These are phyloP conservation scores for Kryptolebias ocellatus DNA, from an alignment of 2,797 vertebrate species.

Conservation along the genomic window DNA sequence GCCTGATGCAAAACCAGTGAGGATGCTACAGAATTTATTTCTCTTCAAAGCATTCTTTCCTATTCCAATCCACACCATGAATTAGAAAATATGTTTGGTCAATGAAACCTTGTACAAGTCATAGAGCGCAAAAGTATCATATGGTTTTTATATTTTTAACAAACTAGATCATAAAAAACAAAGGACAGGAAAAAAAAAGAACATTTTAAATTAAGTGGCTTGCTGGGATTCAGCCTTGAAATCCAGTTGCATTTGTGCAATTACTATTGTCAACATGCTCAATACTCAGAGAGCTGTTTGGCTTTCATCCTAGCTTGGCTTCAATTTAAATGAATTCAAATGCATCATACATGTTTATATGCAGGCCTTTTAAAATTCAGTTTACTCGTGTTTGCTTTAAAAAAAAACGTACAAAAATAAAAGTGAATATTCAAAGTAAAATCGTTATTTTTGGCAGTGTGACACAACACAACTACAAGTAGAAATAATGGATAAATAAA, in stretches of 20 bases:
- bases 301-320: constrained; percentile 30
- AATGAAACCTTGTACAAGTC: constrained; percentile 26
- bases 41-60: constrained; percentile 24
- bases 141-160: constrained; percentile 21
- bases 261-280: constrained; percentile 24
- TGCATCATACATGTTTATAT: constrained; percentile 28
- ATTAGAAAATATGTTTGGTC: constrained; percentile 49
- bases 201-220: constrained; percentile 17
- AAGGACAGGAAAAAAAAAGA: not conserved
- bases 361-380: constrained; percentile 18
- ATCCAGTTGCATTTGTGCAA: constrained; percentile 48
- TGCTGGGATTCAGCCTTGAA: constrained; percentile 31
- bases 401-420: constrained; percentile 11
- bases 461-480: not conserved
- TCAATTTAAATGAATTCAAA: constrained; percentile 44
- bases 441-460: not conserved
- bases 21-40: constrained; percentile 51
- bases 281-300: constrained; percentile 43
- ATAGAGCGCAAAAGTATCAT: constrained; percentile 15
- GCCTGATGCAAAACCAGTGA: constrained; percentile 45
- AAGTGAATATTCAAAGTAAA: constrained; percentile 21
- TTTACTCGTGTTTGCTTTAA: constrained; percentile 43
- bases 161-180: constrained; percentile 19
- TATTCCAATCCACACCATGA: constrained; percentile 39
- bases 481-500: not conserved